A percentile compares a stretch with the other conserved stretches of the same genome.
These are phyloP conservation scores for Stenurella melanura DNA, from an alignment of 2,888 invertebrate species.

Conservation along the genomic window DNA sequence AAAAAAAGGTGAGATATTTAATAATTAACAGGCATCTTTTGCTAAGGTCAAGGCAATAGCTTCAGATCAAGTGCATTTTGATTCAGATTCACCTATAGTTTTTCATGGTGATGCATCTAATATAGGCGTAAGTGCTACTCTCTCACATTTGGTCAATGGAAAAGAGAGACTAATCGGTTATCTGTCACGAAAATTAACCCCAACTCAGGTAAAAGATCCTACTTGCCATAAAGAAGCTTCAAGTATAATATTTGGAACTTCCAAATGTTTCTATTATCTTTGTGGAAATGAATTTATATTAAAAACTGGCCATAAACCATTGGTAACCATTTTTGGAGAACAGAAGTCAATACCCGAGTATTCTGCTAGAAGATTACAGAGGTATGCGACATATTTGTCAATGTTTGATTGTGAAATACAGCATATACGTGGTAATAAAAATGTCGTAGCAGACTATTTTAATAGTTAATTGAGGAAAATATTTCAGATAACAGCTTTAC, in stretches of 20 bases:
- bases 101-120: slow-evolving; percentile 1
- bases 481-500: too few species aligned
- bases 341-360: slow-evolving; percentile 8
- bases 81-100: slow-evolving; percentile 1
- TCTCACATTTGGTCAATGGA: neutral
- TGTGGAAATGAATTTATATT: neutral
- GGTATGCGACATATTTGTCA: slow-evolving; percentile 21
- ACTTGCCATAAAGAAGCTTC: too few species aligned
- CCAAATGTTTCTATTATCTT: too few species aligned
- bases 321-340: slow-evolving; percentile 11
- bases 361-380: slow-evolving; percentile 1
- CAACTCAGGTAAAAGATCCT: too few species aligned
- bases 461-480: too few species aligned
- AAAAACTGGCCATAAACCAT: slow-evolving; percentile 15
- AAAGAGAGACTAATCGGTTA: neutral
- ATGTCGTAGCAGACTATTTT: neutral
- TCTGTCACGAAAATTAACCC: too few species aligned
- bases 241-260: too few species aligned
- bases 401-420: slow-evolving; percentile 11
- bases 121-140: slow-evolving; percentile 12
- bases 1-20: too few species aligned
- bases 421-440: neutral
- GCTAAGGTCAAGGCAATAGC: neutral
- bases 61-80: slow-evolving; percentile 2
- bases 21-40: neutral